phyloP scores from a whole-genome alignment of 2,113 vertebrate species.

The Callocephalon fimbriatum region DNA sequence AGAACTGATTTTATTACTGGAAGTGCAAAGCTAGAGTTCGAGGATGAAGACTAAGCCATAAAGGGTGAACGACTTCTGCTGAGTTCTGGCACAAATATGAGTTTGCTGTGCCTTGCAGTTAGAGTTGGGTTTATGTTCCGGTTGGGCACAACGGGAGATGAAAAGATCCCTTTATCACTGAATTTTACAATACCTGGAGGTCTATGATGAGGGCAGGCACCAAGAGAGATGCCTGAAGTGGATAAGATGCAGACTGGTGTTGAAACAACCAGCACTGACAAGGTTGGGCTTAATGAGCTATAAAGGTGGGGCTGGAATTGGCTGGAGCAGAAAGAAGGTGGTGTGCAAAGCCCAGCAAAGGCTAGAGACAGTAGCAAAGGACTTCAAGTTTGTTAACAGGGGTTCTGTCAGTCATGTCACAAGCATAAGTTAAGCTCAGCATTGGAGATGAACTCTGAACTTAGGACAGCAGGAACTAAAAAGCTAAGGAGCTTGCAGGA shows the following conservation, averaged over 20 bases:
- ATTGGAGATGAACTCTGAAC: not conserved
- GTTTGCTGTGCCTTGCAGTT: not conserved
- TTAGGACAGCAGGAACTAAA: not conserved
- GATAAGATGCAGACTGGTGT: conserved; percentile 39
- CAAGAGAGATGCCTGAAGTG: conserved; percentile 23
- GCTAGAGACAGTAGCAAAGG: not conserved
- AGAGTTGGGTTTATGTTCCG: not conserved
- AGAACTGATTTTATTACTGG: not conserved
- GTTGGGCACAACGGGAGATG: not conserved
- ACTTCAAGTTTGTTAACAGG: not conserved
- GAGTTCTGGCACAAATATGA: not conserved
- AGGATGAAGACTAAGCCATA: not conserved
- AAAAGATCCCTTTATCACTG: not conserved
- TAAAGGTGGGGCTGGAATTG: not conserved
- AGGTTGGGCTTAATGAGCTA: not conserved
- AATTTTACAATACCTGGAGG: conserved; percentile 31
- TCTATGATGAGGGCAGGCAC: not conserved
- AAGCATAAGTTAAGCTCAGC: not conserved
- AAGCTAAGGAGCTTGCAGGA: not conserved
- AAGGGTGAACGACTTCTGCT: not conserved
- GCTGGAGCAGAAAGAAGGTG: not conserved
- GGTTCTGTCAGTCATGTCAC: not conserved
- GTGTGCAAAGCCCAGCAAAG: not conserved
- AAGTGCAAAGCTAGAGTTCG: not conserved
- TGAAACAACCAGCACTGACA: conserved; percentile 32